Percentiles rank a stretch among this genome's conserved stretches.
phyloP scores from a whole-genome alignment of 2,888 invertebrate genomes.

The Zonitis immaculata region DNA sequence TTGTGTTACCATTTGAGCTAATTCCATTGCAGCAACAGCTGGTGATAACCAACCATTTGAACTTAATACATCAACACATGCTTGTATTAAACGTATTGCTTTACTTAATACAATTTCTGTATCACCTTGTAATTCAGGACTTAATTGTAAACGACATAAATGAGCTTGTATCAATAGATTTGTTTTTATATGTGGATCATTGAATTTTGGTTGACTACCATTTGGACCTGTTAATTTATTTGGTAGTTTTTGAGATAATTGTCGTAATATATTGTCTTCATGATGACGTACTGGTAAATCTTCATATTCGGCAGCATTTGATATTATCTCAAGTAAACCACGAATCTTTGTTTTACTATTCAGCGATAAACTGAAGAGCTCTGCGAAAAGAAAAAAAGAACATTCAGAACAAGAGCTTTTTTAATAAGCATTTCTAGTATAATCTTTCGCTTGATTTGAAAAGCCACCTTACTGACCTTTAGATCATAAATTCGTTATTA shows the following conservation, averaged over 20 bases:
- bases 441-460: too few species aligned
- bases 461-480: too few species aligned
- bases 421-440: too few species aligned
- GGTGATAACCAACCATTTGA: slow-evolving; percentile 98
- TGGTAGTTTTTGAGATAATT: slow-evolving; percentile 53
- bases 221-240: slow-evolving; percentile 60
- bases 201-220: slow-evolving; percentile 70
- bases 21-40: slow-evolving; percentile 98
- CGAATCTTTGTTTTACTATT: slow-evolving; percentile 97
- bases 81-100: slow-evolving; percentile 81
- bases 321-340: slow-evolving; percentile 95
- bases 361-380: slow-evolving; percentile 93
- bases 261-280: slow-evolving; percentile 81
- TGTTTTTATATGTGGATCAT: slow-evolving; percentile 96
- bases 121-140: slow-evolving; percentile 95
- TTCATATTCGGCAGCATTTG: slow-evolving; percentile 96
- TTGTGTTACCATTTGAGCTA: slow-evolving; percentile 99
- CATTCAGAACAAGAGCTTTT: neutral
- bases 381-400: slow-evolving; percentile 52
- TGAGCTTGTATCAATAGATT: slow-evolving; percentile 95
- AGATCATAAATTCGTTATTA: too few species aligned
- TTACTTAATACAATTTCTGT: slow-evolving; percentile 85
- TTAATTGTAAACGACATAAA: slow-evolving; percentile 86
- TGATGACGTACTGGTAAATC: slow-evolving; percentile 90
- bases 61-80: slow-evolving; percentile 91